Evolutionary conservation across 2,113 vertebrate species (phyloP).

Genomic region (Grantiella picta): DNA sequence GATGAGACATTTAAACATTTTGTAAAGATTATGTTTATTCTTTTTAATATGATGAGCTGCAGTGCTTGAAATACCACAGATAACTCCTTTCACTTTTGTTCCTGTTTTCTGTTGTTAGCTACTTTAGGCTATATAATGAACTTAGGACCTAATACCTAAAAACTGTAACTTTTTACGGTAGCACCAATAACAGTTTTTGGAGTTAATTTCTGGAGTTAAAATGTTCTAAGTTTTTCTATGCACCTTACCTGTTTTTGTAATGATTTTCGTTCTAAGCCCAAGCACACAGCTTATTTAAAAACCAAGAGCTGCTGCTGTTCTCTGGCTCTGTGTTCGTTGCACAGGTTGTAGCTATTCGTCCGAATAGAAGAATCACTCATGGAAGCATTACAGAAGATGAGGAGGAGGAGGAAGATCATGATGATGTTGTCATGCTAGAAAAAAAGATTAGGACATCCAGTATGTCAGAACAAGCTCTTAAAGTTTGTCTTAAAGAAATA

Average conservation of each 20-base stretch:
- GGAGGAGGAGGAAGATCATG: conserved; percentile 88
- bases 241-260: background rate
- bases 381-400: conserved; percentile 79
- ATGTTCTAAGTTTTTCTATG: background rate
- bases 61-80: background rate
- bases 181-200: background rate
- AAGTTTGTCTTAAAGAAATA: conserved; percentile 92
- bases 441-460: conserved; percentile 85
- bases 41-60: background rate
- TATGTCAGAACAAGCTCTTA: conserved; percentile 91
- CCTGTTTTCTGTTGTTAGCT: background rate
- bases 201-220: background rate
- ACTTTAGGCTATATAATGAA: background rate
- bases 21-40: background rate
- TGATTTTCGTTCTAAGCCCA: background rate
- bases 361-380: conserved; percentile 78
- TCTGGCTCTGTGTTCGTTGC: background rate
- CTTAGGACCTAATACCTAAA: background rate
- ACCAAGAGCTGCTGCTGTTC: background rate
- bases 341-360: conserved; percentile 82
- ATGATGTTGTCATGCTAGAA: conserved; percentile 85
- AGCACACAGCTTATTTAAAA: background rate
- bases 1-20: background rate
- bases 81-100: background rate
- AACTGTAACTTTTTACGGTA: background rate